A percentile compares a stretch with the other conserved stretches of the same genome.
Evolutionary conservation across 2,797 vertebrate species (phyloP).

Genomic region (Scomberomorus guttatus): DNA sequence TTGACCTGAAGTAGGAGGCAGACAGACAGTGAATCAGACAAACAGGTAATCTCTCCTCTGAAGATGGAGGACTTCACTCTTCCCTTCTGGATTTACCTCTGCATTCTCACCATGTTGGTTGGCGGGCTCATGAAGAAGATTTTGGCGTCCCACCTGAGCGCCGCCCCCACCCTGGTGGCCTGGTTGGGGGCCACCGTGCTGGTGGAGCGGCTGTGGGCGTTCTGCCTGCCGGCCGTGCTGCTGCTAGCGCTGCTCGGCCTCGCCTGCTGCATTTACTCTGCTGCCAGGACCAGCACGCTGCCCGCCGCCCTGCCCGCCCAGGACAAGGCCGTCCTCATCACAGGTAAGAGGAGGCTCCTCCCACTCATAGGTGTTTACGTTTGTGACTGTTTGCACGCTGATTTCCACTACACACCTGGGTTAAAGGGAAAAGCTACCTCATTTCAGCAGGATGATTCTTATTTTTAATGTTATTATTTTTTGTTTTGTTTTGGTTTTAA

Average conservation of each 20-base stretch:
- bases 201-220: slow-evolving; percentile 79
- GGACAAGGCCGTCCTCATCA: slow-evolving; percentile 84
- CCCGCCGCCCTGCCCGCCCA: slow-evolving; percentile 56
- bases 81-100: slow-evolving; percentile 85
- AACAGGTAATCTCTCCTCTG: neutral
- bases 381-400: neutral
- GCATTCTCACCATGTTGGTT: slow-evolving; percentile 73
- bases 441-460: neutral
- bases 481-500: neutral
- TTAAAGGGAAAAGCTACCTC: too few relatives aligned
- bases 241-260: slow-evolving; percentile 68
- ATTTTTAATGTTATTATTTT: neutral
- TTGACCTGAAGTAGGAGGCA: too few relatives aligned
- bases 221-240: slow-evolving; percentile 78
- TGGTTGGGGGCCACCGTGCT: slow-evolving; percentile 84
- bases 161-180: slow-evolving; percentile 76
- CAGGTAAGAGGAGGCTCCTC: slow-evolving; percentile 77
- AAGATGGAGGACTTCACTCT: slow-evolving; percentile 84
- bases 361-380: slow-evolving; percentile 31
- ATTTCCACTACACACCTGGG: neutral
- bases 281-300: slow-evolving; percentile 31
- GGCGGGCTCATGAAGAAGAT: slow-evolving; percentile 81
- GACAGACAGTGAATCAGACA: neutral
- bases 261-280: slow-evolving; percentile 69
- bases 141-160: slow-evolving; percentile 77